Evolutionary conservation across 2,113 vertebrate genomes (phyloP), one percentile per base, ranked within the genome.

Genomic region (Physeter macrocephalus): DNA sequence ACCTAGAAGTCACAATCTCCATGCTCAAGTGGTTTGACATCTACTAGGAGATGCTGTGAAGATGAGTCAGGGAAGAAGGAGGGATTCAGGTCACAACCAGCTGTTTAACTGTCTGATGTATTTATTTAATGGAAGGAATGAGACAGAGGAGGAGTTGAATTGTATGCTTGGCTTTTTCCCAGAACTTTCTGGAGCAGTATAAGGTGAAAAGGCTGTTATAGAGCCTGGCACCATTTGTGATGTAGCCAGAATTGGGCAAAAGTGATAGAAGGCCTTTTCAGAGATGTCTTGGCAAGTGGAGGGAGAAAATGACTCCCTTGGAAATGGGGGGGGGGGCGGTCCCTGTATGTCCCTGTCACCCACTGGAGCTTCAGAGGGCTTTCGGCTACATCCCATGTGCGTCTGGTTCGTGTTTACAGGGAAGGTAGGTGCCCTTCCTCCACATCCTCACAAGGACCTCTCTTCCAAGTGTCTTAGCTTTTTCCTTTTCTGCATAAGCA

Each of bases 281-380:
- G 85, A 90, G 41, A 23, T 36, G 9, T 41, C 4, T 43, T 43
- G 20, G 46, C 77, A 41, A 39, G 36, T 49, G 3, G 27, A 64
- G 83, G 64, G 52, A 78, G 27, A 81, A 41, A 57, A 39, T 46
- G 15, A 43, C 41, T 59, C 17, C 77, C 61, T 72, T 43, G 77
- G 71, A 92, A 66, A 82, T 43, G 43, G 18, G 1, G 6, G 34
- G 23, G 25, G 1, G 0, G 1, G 11, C 13, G 2, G 1, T 39
- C 41, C 52, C 23, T 39, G 2, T 36, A 8, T 39, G 43, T 75
- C 17, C 82, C 31, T 66, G 15, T 39, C 5, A 21, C 5, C 41
- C 52, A 8, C 25, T 8, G 12, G 39, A 57, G 34, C 23, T 66
- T 54, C 46, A 54, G 17, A 49, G 57, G 74, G 27, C 67, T 90